A percentile compares a stretch with the other conserved stretches of the same genome.
phyloP scores from a whole-genome alignment of 1,140 invertebrate genomes.

The Rhyzopertha dominica region DNA sequence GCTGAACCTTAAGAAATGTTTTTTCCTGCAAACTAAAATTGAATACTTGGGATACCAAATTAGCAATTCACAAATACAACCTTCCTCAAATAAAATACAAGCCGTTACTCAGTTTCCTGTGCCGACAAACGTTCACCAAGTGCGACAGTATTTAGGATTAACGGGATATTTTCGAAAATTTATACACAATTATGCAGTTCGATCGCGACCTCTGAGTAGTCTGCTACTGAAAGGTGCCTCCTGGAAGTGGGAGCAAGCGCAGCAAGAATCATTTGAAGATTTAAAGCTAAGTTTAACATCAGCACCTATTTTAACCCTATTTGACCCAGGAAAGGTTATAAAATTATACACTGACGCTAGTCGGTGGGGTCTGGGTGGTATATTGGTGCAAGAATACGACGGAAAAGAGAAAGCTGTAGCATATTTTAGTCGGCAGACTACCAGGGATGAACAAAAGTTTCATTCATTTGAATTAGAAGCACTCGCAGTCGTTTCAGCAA shows the following conservation, averaged over 20 bases:
- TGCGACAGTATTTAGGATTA: conserved; percentile 32
- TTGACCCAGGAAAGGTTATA: conserved; percentile 22
- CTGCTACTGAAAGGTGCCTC: conserved; percentile 21
- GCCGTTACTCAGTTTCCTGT: conserved; percentile 13
- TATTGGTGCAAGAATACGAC: conserved; percentile 24
- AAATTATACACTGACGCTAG: conserved; percentile 36
- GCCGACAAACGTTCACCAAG: conserved; percentile 26
- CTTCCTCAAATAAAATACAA: background rate
- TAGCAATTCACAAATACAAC: background rate
- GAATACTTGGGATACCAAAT: conserved; percentile 14
- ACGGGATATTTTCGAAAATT: conserved; percentile 33
- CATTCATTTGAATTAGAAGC: conserved; percentile 32
- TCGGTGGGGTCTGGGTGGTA: conserved; percentile 21
- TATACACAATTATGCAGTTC: conserved; percentile 24
- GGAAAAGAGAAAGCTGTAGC: conserved; percentile 29
- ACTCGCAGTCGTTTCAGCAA: no score
- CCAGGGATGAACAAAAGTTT: conserved; percentile 28
- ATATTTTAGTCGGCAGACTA: conserved; percentile 34
- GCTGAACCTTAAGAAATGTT: conserved; percentile 11
- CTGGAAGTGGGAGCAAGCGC: conserved; percentile 19
- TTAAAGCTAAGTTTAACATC: conserved; percentile 24
- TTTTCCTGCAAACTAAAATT: conserved; percentile 7
- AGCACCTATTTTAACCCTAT: conserved; percentile 35
- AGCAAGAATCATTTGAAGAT: conserved; percentile 25
- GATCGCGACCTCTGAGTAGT: conserved; percentile 28